phyloP scores from a whole-genome alignment of 2,797 vertebrate species.

The Sebastes cheni region DNA sequence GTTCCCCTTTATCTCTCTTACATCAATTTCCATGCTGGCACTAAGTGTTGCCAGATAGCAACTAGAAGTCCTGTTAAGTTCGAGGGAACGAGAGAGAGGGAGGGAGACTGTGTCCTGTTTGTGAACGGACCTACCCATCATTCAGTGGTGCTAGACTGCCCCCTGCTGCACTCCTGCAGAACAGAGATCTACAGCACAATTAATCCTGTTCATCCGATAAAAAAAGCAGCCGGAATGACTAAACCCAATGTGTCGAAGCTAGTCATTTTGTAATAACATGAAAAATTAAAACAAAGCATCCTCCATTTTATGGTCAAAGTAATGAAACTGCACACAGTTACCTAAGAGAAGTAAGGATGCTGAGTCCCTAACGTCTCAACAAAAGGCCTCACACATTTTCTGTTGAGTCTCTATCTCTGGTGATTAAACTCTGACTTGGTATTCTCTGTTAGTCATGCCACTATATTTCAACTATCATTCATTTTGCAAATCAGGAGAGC shows the following conservation, averaged over 20 bases:
- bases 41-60: slow-evolving; percentile 82
- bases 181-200: slow-evolving; percentile 21
- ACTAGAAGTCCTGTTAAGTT: slow-evolving; percentile 78
- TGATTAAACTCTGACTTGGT: slow-evolving; percentile 78
- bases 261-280: slow-evolving; percentile 25
- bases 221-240: slow-evolving; percentile 32
- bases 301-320: slow-evolving; percentile 7
- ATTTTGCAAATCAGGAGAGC: slow-evolving; percentile 70
- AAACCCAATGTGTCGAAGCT: slow-evolving; percentile 31
- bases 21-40: slow-evolving; percentile 81
- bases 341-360: slow-evolving; percentile 5
- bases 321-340: neutral
- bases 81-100: slow-evolving; percentile 55
- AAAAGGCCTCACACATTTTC: slow-evolving; percentile 42
- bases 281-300: slow-evolving; percentile 32
- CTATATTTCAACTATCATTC: slow-evolving; percentile 74
- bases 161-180: slow-evolving; percentile 77
- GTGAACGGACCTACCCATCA: slow-evolving; percentile 53
- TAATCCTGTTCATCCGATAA: slow-evolving; percentile 11
- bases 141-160: slow-evolving; percentile 83
- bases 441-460: slow-evolving; percentile 69
- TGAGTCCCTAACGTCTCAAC: slow-evolving; percentile 5
- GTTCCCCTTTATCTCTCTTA: slow-evolving; percentile 81
- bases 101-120: slow-evolving; percentile 76
- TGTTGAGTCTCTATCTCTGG: slow-evolving; percentile 57